Base-by-base conservation (phyloP, 2,888 invertebrate genomes). In the Eulithis prunata region DNA sequence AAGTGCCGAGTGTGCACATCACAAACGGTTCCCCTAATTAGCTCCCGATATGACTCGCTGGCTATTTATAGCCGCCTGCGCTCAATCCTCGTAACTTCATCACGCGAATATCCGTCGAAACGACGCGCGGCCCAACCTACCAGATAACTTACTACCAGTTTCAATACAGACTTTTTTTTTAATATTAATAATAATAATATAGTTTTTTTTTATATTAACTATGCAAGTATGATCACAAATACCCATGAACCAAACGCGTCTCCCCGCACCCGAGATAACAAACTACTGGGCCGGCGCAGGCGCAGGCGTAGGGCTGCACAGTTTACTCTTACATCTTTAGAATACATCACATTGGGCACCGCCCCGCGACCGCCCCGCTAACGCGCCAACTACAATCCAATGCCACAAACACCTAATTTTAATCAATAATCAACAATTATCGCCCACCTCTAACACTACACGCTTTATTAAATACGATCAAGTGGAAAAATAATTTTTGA, bases 361-460 rank as follows among this genome's bases (percentile, higher is more conserved):
- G 14, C 13, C 65, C 65, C 43, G 28, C 64, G 49, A 71, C 59
- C 69, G 67, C 68, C 62, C 66, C 67, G 66, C 62, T 75, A 72
- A 73, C 76, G 75, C 79, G 75, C 71, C 79, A 73, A 80, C 88
- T 89, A 89, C 90, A 72, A 81, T 85, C 89, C 87, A 87, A 88
- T 88, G 88, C 87, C 90, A 87, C 87, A 84, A 90, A 91, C 89
- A 88, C 86, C 70, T 89, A 91, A 91, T 89, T 88, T 91, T 91
- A 90, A 89, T 90, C 93, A 93, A 92, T 92, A 92, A 93, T 93
- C 93, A 93, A 93, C 93, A 93, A 93, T 91, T 89, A 89, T 87
- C 91, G 90, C 88, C 88, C 90, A 84, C 84, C 88, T 86, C 90
- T 91, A 91, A 89, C 86, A 87, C 90, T 91, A 91, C 90, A 87